A percentile compares a stretch with the other conserved stretches of the same genome.
phyloP scores from a whole-genome alignment of 1,140 invertebrate genomes.

The Neomicropteryx cornuta region DNA sequence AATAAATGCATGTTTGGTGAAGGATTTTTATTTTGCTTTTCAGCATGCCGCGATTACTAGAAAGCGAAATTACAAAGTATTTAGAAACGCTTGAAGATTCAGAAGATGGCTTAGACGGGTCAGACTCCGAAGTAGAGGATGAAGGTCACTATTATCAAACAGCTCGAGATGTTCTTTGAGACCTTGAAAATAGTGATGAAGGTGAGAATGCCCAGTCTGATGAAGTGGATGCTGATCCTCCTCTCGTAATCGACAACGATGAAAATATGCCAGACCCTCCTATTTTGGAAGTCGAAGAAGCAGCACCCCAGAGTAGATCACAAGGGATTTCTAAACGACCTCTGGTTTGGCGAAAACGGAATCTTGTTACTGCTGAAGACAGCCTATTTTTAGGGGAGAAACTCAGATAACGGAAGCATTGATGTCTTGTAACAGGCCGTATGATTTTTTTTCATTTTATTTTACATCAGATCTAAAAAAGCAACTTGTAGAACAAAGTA shows the following conservation, averaged over 20 bases:
- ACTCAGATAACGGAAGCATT: slow-evolving; percentile 16
- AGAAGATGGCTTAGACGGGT: no score
- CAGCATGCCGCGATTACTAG: no score
- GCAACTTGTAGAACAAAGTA: slow-evolving; percentile 6
- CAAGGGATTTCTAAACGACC: no score
- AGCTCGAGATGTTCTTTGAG: slow-evolving; percentile 7
- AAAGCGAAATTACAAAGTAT: slow-evolving; percentile 1
- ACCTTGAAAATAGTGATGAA: no score
- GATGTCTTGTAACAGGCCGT: slow-evolving; percentile 9
- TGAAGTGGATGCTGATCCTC: slow-evolving; percentile 3
- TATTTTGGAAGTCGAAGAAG: slow-evolving; percentile 3
- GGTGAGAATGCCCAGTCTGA: slow-evolving; percentile 3
- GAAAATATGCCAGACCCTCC: slow-evolving; percentile 3
- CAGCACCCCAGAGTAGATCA: no score
- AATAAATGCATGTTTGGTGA: no score
- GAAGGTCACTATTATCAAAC: slow-evolving; percentile 8
- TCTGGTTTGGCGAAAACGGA: no score
- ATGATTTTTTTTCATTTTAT: slow-evolving; percentile 6
- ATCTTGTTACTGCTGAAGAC: no score
- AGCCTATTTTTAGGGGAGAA: no score
- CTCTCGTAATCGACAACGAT: slow-evolving; percentile 2
- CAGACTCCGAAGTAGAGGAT: slow-evolving; percentile 6
- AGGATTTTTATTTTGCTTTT: no score
- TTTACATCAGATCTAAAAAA: slow-evolving; percentile 8
- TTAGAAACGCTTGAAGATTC: slow-evolving; percentile 1